These are phyloP conservation scores for Cephus sareptanus DNA, from an alignment of 2,888 invertebrate genomes.

Conservation along the genomic window DNA sequence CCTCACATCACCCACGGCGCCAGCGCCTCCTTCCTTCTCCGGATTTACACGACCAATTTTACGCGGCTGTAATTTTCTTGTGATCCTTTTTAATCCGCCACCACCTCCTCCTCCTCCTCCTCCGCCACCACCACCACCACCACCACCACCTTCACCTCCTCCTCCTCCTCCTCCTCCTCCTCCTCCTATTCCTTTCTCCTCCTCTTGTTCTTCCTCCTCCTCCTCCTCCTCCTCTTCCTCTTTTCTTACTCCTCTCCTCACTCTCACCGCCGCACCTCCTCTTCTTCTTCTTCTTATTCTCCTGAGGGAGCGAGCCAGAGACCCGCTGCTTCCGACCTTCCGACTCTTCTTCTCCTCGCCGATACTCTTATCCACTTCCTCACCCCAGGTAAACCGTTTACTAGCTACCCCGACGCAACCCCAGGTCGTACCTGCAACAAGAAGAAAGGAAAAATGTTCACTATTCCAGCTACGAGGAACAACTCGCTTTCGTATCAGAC, in stretches of 20 bases:
- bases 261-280: constrained; percentile 16
- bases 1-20: constrained; percentile 64
- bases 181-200: constrained; percentile 28
- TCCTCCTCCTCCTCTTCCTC: constrained; percentile 24
- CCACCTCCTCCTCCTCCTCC: constrained; percentile 32
- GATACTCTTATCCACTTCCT: constrained; percentile 25
- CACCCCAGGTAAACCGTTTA: constrained; percentile 48
- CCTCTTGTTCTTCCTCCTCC: constrained; percentile 12
- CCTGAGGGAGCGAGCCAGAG: neutral
- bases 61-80: too few species aligned
- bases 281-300: neutral
- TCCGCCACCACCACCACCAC: constrained; percentile 16
- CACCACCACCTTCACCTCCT: constrained; percentile 13
- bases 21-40: constrained; percentile 47
- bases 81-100: constrained; percentile 29
- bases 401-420: constrained; percentile 62
- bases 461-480: too few species aligned
- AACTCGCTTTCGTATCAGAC: too few species aligned
- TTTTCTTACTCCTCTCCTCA: constrained; percentile 13
- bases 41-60: constrained; percentile 37
- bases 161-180: constrained; percentile 19
- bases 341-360: constrained; percentile 3
- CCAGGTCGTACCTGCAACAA: constrained; percentile 62
- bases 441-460: neutral
- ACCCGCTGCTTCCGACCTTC: constrained; percentile 8